Base-by-base conservation (phyloP, 2,888 invertebrate genomes). In the Alloscopus bannaensis region DNA sequence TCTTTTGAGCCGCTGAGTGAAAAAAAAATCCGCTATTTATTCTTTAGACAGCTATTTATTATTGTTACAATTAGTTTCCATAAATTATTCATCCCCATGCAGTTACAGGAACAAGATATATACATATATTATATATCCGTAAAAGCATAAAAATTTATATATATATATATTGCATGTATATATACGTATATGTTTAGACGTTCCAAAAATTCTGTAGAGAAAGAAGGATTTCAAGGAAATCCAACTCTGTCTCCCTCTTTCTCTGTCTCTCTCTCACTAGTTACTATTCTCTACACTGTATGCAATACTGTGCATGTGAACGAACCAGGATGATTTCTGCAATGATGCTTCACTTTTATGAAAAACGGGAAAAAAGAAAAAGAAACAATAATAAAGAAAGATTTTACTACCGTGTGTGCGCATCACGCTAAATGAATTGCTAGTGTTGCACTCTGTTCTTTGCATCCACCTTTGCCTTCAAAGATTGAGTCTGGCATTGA, bases 351-450 rank as follows among this genome's bases (percentile, higher is more conserved):
- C 4, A 29, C 26, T 18, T 40, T 42, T 62, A 28, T 62, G 40
- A 20, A 40, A 62, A 22, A n/a, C n/a, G n/a, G n/a, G n/a, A n/a
- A 50, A 22, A n/a, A 60, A 28, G 2, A 29, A 29, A 50, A 22
- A 16, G 31, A 24, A 59, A 47, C 29, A 71, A 62, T 62, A 72
- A 71, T 50, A 66, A 66, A 69, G 18, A 52, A 18, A n/a, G n/a
- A 72, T 72, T 72, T 72, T 72, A 72, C 64, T 72, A 72, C 72
- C 64, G 72, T 64, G n/a, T n/a, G n/a, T n/a, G 64, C 52, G 62
- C 72, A 64, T 57, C 36, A 40, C 24, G 6, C 47, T 59, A 59
- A 68, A n/a, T n/a, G n/a, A n/a, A n/a, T n/a, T n/a, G n/a, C n/a
- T n/a, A n/a, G n/a, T n/a, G n/a, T n/a, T n/a, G n/a, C n/a, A n/a